Conservation (phyloP, 2,888 invertebrate genomes). For the Parapristionchus giblindavisi region DNA sequence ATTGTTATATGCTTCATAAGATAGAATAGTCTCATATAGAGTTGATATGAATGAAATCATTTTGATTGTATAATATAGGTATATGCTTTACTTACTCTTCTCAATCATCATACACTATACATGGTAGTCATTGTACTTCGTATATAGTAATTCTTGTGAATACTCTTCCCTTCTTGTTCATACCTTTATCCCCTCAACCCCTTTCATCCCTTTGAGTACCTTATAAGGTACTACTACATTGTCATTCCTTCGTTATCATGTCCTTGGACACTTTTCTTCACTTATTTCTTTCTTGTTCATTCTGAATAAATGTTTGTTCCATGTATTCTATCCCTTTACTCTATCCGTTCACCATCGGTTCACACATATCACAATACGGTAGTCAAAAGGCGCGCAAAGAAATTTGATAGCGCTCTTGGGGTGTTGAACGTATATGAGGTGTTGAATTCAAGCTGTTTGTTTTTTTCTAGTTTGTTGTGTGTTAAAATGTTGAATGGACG, state of each 20-base stretch:
- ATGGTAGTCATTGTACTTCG: constrained; percentile 10
- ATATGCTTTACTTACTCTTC: constrained; percentile 11
- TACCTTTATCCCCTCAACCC: too few relatives aligned
- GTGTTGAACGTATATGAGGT: not conserved
- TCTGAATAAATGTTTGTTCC: too few relatives aligned
- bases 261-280: not conserved
- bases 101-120: too few relatives aligned
- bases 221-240: too few relatives aligned
- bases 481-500: constrained; percentile 9
- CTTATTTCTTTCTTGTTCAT: not conserved
- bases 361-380: not conserved
- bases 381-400: not conserved
- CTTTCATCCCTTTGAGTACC: too few relatives aligned
- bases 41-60: not conserved
- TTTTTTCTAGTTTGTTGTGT: not conserved
- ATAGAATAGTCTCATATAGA: not conserved
- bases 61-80: not conserved
- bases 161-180: too few relatives aligned
- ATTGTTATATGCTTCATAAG: constrained; percentile 37
- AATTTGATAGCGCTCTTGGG: not conserved
- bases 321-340: too few relatives aligned
- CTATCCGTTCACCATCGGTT: not conserved
- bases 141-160: constrained; percentile 29
- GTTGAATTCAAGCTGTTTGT: not conserved
- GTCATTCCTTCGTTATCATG: too few relatives aligned